Base-by-base conservation (phyloP, 2,888 invertebrate genomes). In the Leptopterna dolabrata region DNA sequence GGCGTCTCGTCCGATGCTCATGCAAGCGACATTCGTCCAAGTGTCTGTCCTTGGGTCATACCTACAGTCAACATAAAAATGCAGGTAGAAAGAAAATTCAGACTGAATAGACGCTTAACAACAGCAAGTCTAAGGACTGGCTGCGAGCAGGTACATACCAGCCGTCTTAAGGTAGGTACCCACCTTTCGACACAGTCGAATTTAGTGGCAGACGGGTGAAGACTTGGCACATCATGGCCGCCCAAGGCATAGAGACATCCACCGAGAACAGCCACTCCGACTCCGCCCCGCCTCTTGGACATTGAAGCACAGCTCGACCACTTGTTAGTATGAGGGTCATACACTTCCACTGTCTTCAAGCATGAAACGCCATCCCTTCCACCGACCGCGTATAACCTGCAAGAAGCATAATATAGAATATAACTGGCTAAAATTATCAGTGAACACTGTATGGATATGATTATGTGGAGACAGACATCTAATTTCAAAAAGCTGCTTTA, bases 301-400 rank as follows among this genome's bases (percentile, higher is more conserved):
- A 98, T 97, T 3, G 97, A 96, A 13, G 97, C 96, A 91, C 97
- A 96, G 89, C 95, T 93, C 51, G 95, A 95, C 98, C 98, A 96
- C 90, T 94, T 95, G 91, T 96, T 95, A 13, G 95, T 95, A 91
- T 95, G 95, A 0, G 95, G 95, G 91, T 94, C 94, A 89, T 93
- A 94, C 89, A 96, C 96, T 93, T 98, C 98, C 0, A 98, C 97
- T 45, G 97, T 96, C 90, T 96, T 94, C 89, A 98, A 94, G 91
- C 98, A 98, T 0, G 97, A 96, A 89, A 96, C 96, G 76, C 97
- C 97, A 92, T 98, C 98, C 85, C 98, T 94, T 0, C 98, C 98
- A 70, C 98, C 98, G 73, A 97, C 97, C 3, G 97, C 98, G 93
- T 97, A 98, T 89, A 98, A 93, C 90, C 96, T 95, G 45, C 93